Evolutionary conservation across 2,113 vertebrate species (phyloP).

Genomic region (Saccopteryx leptura): DNA sequence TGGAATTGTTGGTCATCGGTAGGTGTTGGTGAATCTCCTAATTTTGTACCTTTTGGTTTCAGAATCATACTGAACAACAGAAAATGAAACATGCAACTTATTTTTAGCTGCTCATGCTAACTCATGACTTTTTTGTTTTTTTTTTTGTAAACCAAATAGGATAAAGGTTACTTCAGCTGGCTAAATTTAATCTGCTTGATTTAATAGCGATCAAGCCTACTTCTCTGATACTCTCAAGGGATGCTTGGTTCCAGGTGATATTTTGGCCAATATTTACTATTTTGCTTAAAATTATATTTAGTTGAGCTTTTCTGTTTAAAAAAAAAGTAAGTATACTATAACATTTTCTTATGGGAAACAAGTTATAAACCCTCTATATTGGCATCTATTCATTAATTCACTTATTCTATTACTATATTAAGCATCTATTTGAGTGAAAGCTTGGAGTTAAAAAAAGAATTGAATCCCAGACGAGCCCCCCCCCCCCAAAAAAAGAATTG

Average conservation of each 20-base stretch:
- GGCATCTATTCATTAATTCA: background rate
- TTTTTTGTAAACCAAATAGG: slow-evolving; percentile 77
- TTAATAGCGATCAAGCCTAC: slow-evolving; percentile 24
- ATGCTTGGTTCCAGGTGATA: background rate
- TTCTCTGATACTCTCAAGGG: slow-evolving; percentile 15
- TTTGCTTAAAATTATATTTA: slow-evolving; percentile 63
- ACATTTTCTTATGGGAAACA: slow-evolving; percentile 17
- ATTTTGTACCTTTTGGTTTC: slow-evolving; percentile 76
- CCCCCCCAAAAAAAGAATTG: background rate
- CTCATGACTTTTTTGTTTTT: slow-evolving; percentile 25
- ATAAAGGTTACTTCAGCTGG: slow-evolving; percentile 16
- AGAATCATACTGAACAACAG: slow-evolving; percentile 64
- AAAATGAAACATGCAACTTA: slow-evolving; percentile 82
- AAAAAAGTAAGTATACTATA: background rate
- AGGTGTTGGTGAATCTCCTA: slow-evolving; percentile 16
- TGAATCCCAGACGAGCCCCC: too few relatives aligned
- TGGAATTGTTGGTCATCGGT: background rate
- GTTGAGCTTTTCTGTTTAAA: background rate
- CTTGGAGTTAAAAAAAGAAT: background rate
- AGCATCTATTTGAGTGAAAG: slow-evolving; percentile 1
- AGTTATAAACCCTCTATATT: background rate
- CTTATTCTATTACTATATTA: slow-evolving; percentile 3
- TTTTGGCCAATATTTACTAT: slow-evolving; percentile 14
- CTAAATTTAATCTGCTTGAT: slow-evolving; percentile 65
- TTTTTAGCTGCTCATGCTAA: slow-evolving; percentile 80